Conservation (phyloP, 2,113 vertebrate genomes). For the Melanocharis versteri region DNA sequence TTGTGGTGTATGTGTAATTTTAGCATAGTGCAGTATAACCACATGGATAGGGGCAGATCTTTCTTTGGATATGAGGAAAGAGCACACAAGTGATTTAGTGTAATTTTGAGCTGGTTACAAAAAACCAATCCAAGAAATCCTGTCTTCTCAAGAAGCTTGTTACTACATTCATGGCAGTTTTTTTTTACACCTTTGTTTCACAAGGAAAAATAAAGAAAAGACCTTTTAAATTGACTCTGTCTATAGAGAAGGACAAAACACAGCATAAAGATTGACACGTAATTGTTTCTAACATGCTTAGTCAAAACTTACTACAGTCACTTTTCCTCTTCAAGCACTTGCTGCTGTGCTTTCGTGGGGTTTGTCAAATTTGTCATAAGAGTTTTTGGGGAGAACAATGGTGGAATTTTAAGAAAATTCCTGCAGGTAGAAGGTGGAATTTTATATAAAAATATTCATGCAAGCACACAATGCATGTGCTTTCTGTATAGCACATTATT, state of each 20-base stretch:
- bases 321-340: neutral
- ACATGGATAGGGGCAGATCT: neutral
- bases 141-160: neutral
- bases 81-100: neutral
- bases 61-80: neutral
- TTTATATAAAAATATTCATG: neutral
- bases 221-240: neutral
- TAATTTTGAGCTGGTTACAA: neutral
- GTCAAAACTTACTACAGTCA: neutral
- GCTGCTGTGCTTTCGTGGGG: neutral
- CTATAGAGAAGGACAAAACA: neutral
- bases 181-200: neutral
- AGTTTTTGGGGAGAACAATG: neutral
- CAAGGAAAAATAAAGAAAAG: neutral
- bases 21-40: neutral
- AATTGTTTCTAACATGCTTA: neutral
- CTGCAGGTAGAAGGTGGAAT: neutral
- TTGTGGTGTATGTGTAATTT: neutral
- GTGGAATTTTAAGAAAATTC: neutral
- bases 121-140: neutral
- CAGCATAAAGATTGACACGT: neutral
- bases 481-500: neutral
- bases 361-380: neutral
- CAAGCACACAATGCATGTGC: neutral
- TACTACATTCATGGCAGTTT: neutral